A percentile compares a stretch with the other conserved stretches of the same genome.
These are phyloP conservation scores for Datnioides undecimradiatus DNA, from an alignment of 2,113 vertebrate genomes.

Conservation along the genomic window DNA sequence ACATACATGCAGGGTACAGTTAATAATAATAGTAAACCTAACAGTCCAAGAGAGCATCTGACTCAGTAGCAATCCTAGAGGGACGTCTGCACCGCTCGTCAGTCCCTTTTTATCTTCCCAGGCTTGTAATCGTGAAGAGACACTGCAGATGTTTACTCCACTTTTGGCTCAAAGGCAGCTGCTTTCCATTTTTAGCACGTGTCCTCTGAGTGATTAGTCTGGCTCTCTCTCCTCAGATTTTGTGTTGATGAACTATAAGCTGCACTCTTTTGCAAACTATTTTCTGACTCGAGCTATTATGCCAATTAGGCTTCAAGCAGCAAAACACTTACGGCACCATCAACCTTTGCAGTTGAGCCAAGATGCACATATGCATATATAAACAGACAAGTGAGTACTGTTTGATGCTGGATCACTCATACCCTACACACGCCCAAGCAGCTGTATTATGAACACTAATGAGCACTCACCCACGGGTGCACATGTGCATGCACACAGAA, in stretches of 20 bases:
- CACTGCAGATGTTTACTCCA: slow-evolving; percentile 28
- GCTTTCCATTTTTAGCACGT: slow-evolving; percentile 28
- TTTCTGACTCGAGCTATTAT: no score
- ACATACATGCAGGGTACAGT: neutral
- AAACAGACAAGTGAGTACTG: slow-evolving; percentile 9
- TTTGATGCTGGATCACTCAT: slow-evolving; percentile 18
- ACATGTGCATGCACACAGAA: slow-evolving; percentile 48
- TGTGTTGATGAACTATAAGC: neutral
- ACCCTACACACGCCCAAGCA: slow-evolving; percentile 10
- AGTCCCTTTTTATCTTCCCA: neutral
- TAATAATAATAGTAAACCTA: neutral
- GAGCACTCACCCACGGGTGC: slow-evolving; percentile 18
- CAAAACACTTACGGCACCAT: slow-evolving; percentile 11
- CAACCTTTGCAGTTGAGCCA: neutral
- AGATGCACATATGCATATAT: neutral
- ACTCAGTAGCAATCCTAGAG: neutral
- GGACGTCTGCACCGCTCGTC: neutral
- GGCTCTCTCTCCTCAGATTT: neutral
- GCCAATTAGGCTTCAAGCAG: neutral
- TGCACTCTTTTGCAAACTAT: no score
- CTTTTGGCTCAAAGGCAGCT: slow-evolving; percentile 23
- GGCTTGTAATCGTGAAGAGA: slow-evolving; percentile 15
- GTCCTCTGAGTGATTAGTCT: slow-evolving; percentile 3
- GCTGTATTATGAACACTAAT: slow-evolving; percentile 44
- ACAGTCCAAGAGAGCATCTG: neutral